Percentiles rank a stretch among this genome's conserved stretches.
Conservation (phyloP, 2,797 vertebrate species). For the Saguinus oedipus region DNA sequence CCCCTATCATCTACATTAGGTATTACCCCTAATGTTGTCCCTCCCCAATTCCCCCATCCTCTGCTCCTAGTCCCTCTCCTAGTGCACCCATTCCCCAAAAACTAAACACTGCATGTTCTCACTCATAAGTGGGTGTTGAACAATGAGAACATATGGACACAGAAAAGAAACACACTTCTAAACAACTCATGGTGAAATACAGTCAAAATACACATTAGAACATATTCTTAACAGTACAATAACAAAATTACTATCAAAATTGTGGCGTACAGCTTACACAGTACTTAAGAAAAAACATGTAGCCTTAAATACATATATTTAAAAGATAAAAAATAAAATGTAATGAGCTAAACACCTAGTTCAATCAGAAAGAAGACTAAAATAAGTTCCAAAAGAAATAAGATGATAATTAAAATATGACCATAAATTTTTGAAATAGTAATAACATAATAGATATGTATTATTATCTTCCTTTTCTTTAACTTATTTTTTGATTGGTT, state of each 20-base stretch:
- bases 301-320: neutral
- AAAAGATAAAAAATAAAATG: neutral
- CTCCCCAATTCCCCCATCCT: too few relatives aligned
- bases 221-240: neutral
- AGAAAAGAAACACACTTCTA: neutral
- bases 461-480: neutral
- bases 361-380: neutral
- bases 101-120: too few relatives aligned
- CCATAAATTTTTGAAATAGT: neutral
- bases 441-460: neutral
- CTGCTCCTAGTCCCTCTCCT: too few relatives aligned
- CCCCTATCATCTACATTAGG: too few relatives aligned
- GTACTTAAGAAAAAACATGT: neutral
- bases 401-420: neutral
- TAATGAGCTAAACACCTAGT: neutral
- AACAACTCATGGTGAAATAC: neutral
- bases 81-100: too few relatives aligned
- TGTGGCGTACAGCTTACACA: neutral
- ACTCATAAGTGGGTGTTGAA: too few relatives aligned
- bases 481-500: neutral
- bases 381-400: neutral
- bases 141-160: too few relatives aligned
- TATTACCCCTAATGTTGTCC: too few relatives aligned
- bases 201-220: neutral
- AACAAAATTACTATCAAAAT: conserved; percentile 6